Evolutionary conservation across 2,888 invertebrate species (phyloP), one percentile per base, ranked within the genome.

Genomic region (Hipparchia semele): DNA sequence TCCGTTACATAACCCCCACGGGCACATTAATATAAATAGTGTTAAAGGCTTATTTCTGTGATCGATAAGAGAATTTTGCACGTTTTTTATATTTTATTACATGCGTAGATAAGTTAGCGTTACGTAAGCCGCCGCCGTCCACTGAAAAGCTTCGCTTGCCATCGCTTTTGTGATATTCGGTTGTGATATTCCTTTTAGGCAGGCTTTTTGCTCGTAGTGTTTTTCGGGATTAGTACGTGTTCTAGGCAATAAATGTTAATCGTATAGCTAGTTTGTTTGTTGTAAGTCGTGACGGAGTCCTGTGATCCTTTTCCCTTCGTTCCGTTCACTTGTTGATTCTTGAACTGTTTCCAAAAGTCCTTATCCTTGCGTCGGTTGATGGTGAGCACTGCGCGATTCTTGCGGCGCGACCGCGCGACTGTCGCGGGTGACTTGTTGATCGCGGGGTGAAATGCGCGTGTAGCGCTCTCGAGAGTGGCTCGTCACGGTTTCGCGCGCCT

Each of bases 401-500:
- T 61, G 81, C 71, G 72, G 76, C 78, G 81, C 76, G 77, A 78
- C 80, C 74, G 78, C 76, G 79, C 80, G 74, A 75, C 76, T 75
- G 81, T 77, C 81, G 82, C 83, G 84, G 81, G 81, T 76, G 82
- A 86, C 87, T 88, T 87, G 89, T 89, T 87, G 86, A 84, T 73
- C 77, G 78, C 69, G 77, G 84, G 73, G 73, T 77, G 80, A 68
- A 79, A 90, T 88, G 90, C 89, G 90, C 90, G 89, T 80, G 80
- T 89, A 90, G 91, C 88, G 91, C 88, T 84, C 84, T 80, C 87
- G 86, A 93, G 85, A 83, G 95, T 96, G 96, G 96, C 95, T 94
- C 95, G 95, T 82, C 95, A 96, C 95, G 95, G 95, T 82, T 94
- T 96, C 90, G 96, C 95, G 89, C 95, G 96, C 91, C 95, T 96